phyloP scores from a whole-genome alignment of 2,113 vertebrate genomes.

The Zosterops borbonicus region DNA sequence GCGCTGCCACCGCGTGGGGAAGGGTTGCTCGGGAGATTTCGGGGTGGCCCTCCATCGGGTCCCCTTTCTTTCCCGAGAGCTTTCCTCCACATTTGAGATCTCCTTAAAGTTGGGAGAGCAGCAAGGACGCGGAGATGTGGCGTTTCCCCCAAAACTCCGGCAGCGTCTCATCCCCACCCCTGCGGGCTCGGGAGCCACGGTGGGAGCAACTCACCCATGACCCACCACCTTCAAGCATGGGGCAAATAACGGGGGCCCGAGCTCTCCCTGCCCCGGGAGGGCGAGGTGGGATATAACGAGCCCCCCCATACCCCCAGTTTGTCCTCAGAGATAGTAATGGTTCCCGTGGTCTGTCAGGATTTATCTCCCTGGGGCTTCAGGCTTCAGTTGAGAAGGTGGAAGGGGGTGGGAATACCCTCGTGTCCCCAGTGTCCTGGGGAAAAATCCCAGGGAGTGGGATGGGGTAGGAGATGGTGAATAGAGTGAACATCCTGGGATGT shows the following conservation, averaged over 20 bases:
- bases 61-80: background rate
- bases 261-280: background rate
- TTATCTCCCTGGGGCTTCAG: background rate
- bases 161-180: background rate
- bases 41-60: background rate
- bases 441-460: background rate
- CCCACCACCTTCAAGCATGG: background rate
- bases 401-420: fast-evolving
- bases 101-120: background rate
- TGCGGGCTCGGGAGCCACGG: background rate
- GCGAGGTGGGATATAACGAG: background rate
- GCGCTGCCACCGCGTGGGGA: background rate
- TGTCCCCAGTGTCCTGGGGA: background rate
- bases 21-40: background rate
- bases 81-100: background rate
- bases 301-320: background rate
- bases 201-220: background rate
- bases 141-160: background rate
- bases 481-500: no score
- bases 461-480: background rate
- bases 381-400: background rate
- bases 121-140: background rate
- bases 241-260: background rate
- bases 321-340: background rate
- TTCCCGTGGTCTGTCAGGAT: background rate